Evolutionary conservation across 2,797 vertebrate genomes (phyloP).

Genomic region (Loriculus beryllinus): DNA sequence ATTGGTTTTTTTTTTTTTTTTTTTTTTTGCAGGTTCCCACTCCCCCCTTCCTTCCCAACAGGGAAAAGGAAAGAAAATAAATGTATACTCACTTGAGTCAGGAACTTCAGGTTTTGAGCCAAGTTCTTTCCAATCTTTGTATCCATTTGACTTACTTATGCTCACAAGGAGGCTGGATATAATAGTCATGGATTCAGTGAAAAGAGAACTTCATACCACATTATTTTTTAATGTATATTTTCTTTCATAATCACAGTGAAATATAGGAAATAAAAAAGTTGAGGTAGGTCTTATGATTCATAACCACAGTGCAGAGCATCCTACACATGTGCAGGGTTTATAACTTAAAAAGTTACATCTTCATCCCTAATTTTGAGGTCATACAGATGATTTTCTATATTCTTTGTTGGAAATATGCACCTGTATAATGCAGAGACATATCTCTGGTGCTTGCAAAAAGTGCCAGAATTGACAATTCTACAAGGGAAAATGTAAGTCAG

Average conservation of each 20-base stretch:
- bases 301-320: not conserved
- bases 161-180: not conserved
- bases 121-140: not conserved
- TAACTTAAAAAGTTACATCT: not conserved
- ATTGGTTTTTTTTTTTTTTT: no score
- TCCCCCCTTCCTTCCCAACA: not conserved
- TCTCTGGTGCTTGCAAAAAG: not conserved
- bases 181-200: not conserved
- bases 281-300: constrained; percentile 3
- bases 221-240: constrained; percentile 26
- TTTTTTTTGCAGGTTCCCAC: not conserved
- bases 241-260: constrained; percentile 23
- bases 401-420: not conserved
- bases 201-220: not conserved
- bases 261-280: constrained; percentile 26
- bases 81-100: not conserved
- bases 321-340: not conserved
- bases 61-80: not conserved
- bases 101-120: not conserved
- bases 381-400: not conserved
- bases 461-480: not conserved
- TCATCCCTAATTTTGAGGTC: constrained; percentile 6
- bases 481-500: not conserved
- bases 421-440: not conserved
- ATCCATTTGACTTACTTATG: not conserved